Conservation (phyloP, 2,888 invertebrate species). For the Amphipyra tragopoginis region DNA sequence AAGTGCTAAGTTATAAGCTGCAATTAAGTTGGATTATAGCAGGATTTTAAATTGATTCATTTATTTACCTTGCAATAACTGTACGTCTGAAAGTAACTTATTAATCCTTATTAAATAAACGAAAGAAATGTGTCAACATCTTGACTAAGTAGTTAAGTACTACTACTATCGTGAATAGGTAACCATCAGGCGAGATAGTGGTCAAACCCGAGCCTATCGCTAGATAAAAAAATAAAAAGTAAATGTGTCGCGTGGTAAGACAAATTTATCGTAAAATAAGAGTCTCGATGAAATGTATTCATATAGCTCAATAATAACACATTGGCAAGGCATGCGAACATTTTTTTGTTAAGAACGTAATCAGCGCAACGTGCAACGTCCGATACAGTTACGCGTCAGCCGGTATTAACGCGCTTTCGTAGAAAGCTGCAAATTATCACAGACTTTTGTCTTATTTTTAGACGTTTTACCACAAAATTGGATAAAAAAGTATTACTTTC, state of each 20-base stretch:
- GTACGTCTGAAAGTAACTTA: too few species aligned
- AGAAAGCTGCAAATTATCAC: constrained; percentile 50
- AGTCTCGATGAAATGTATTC: constrained; percentile 26
- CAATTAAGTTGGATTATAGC: constrained; percentile 14
- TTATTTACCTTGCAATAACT: not conserved
- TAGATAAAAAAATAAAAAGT: too few species aligned
- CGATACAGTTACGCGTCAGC: constrained; percentile 72
- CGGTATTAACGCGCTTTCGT: constrained; percentile 63
- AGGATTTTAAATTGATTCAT: constrained; percentile 22
- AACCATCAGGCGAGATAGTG: too few species aligned
- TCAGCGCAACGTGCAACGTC: constrained; percentile 70
- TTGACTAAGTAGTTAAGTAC: too few species aligned
- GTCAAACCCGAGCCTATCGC: too few species aligned
- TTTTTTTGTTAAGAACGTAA: constrained; percentile 70
- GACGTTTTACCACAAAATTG: constrained; percentile 50
- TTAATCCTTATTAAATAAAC: too few species aligned
- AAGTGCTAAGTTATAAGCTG: constrained; percentile 18
- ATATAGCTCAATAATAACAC: constrained; percentile 41
- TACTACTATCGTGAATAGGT: too few species aligned
- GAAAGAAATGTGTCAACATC: too few species aligned
- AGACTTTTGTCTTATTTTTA: constrained; percentile 52
- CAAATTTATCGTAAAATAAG: not conserved
- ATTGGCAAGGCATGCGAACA: constrained; percentile 64
- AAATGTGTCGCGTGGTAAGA: too few species aligned
- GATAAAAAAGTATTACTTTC: constrained; percentile 49